These are phyloP conservation scores for Drosophila longiperda DNA, from an alignment of 2,888 invertebrate genomes.

Conservation along the genomic window DNA sequence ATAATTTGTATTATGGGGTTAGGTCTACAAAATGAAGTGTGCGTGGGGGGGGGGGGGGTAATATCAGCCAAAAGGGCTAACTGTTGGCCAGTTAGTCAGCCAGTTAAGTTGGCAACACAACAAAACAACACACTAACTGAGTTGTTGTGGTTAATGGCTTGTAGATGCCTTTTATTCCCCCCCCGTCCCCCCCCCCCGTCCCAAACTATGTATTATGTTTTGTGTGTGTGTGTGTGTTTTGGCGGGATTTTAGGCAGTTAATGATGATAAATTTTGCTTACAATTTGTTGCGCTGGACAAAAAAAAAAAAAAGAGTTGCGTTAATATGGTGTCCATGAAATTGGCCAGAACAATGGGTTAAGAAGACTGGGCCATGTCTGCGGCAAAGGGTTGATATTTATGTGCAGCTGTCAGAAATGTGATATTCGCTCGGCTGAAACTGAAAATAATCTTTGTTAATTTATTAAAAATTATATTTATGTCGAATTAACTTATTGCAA, in stretches of 20 bases:
- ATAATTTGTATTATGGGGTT: slow-evolving; percentile 49
- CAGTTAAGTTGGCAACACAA: slow-evolving; percentile 41
- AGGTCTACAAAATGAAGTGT: slow-evolving; percentile 18
- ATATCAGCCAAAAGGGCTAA: slow-evolving; percentile 31
- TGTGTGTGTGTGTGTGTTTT: neutral
- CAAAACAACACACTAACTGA: slow-evolving; percentile 49
- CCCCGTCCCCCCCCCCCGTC: slow-evolving; percentile 1
- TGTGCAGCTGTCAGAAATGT: slow-evolving; percentile 13
- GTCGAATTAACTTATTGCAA: neutral
- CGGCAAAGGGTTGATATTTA: slow-evolving; percentile 1
- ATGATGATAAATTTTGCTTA: slow-evolving; percentile 61
- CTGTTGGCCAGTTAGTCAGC: slow-evolving; percentile 40
- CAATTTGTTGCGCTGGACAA: slow-evolving; percentile 20
- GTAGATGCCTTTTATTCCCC: slow-evolving; percentile 28
- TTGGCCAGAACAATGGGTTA: neutral
- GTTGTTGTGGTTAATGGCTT: slow-evolving; percentile 68
- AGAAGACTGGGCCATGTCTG: neutral
- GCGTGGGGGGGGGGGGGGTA: neutral
- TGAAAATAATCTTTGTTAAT: neutral
- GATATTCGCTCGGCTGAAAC: neutral
- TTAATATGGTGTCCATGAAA: slow-evolving; percentile 28
- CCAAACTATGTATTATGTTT: slow-evolving; percentile 43
- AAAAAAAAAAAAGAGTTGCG: slow-evolving; percentile 43
- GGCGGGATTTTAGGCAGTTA: slow-evolving; percentile 21
- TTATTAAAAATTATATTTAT: slow-evolving; percentile 3